Evolutionary conservation across 2,888 invertebrate genomes (phyloP).

Genomic region (Tetranychus piercei): DNA sequence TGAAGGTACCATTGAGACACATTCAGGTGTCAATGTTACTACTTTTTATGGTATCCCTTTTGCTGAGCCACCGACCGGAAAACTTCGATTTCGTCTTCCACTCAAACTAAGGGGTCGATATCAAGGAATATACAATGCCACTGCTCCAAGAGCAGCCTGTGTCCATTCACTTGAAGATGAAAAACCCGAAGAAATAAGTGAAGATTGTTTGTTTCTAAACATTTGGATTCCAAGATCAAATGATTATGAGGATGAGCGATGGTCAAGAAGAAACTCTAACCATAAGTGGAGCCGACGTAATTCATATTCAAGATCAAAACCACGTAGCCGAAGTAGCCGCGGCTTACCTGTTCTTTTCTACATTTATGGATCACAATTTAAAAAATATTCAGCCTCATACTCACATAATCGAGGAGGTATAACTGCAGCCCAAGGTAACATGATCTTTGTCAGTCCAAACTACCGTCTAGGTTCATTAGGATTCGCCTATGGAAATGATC

Average conservation of each 20-base stretch:
- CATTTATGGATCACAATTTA: constrained; percentile 20
- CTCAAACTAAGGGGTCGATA: neutral
- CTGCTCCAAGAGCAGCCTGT: neutral
- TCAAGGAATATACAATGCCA: neutral
- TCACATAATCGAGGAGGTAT: neutral
- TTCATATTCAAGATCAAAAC: neutral
- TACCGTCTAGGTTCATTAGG: constrained; percentile 18
- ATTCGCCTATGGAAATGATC: constrained; percentile 15
- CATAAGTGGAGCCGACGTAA: neutral
- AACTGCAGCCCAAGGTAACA: constrained; percentile 14
- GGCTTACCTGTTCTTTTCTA: constrained; percentile 18
- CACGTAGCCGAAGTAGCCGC: neutral
- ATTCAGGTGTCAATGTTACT: neutral
- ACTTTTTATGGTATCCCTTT: neutral
- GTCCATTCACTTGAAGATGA: neutral
- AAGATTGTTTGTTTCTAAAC: constrained; percentile 20
- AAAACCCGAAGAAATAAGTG: neutral
- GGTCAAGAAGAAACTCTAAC: neutral
- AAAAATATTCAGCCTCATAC: constrained; percentile 12
- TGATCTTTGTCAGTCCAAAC: constrained; percentile 18
- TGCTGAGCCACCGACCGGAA: neutral
- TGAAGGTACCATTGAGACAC: neutral
- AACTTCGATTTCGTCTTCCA: neutral
- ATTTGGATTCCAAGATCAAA: constrained; percentile 16
- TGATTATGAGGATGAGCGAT: neutral